Conservation (phyloP, 92 coral and sea anemone species). For the Palythoa grandis region DNA sequence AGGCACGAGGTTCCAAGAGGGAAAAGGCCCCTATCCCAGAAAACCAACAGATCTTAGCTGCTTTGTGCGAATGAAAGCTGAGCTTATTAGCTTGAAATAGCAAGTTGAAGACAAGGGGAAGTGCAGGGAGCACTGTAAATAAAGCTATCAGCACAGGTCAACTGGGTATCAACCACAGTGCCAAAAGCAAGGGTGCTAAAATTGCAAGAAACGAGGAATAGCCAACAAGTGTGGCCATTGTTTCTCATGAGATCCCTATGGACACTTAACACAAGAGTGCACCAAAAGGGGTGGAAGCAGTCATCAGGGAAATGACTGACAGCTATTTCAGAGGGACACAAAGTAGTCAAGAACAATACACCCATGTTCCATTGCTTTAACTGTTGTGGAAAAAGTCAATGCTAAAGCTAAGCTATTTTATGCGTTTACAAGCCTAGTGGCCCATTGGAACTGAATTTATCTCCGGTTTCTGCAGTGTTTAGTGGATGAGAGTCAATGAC, state of each 20-base stretch:
- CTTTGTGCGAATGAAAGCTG: slow-evolving; percentile 56
- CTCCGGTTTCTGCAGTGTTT: too few species aligned
- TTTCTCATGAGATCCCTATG: slow-evolving; percentile 59
- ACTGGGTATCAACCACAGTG: slow-evolving; percentile 18
- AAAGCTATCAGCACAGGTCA: slow-evolving; percentile 20
- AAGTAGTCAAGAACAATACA: slow-evolving; percentile 33
- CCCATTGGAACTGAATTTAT: too few species aligned
- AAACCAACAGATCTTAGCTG: slow-evolving; percentile 48
- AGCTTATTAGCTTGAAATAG: slow-evolving; percentile 52
- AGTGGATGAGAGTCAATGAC: too few species aligned
- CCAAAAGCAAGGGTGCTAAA: slow-evolving; percentile 33
- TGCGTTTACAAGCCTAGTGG: too few species aligned
- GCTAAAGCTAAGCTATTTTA: too few species aligned
- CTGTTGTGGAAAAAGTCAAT: slow-evolving; percentile 7
- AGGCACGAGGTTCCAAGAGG: slow-evolving; percentile 23
- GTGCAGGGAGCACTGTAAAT: neutral
- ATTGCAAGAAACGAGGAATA: slow-evolving; percentile 53
- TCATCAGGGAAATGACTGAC: slow-evolving; percentile 6
- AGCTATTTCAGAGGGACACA: slow-evolving; percentile 41
- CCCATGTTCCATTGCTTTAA: slow-evolving; percentile 32
- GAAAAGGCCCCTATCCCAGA: slow-evolving; percentile 21
- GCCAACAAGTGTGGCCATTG: slow-evolving; percentile 59
- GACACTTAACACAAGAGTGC: slow-evolving; percentile 59
- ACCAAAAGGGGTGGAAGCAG: slow-evolving; percentile 14
- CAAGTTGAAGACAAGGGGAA: slow-evolving; percentile 44